A percentile compares a stretch with the other conserved stretches of the same genome.
Conservation (phyloP, 2,113 vertebrate genomes). For the Hipposideros armiger region DNA sequence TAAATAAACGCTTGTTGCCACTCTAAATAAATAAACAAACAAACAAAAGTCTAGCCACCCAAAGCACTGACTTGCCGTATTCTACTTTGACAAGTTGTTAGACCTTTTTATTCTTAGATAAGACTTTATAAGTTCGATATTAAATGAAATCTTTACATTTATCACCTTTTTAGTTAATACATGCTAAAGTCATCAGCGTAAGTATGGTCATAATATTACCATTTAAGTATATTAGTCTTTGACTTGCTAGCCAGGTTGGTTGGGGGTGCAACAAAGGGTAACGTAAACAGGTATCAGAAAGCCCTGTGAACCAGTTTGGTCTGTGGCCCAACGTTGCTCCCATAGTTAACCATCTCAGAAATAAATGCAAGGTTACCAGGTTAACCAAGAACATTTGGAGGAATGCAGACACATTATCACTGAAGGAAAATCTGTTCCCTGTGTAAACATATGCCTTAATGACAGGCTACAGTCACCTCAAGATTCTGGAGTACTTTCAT, state of each 20-base stretch:
- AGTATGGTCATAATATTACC: background rate
- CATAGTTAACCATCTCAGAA: conserved; percentile 19
- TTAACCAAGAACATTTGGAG: conserved; percentile 30
- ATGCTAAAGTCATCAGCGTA: background rate
- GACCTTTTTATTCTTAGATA: conserved; percentile 44
- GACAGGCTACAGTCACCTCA: background rate
- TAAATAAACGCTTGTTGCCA: background rate
- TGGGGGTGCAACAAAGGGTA: background rate
- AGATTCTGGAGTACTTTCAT: conserved; percentile 28
- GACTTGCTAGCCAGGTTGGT: background rate
- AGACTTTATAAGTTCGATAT: conserved; percentile 8
- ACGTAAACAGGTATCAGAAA: background rate
- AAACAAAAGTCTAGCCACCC: background rate
- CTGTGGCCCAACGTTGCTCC: background rate
- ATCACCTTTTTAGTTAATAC: conserved; percentile 5
- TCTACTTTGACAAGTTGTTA: conserved; percentile 33
- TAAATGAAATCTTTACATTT: conserved; percentile 53
- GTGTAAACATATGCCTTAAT: background rate
- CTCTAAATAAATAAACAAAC: too few species aligned
- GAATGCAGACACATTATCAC: background rate
- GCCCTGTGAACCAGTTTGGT: background rate
- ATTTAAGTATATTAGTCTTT: conserved; percentile 20
- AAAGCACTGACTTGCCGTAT: background rate
- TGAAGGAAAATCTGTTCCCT: conserved; percentile 49
- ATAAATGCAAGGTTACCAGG: background rate